A percentile compares a stretch with the other conserved stretches of the same genome.
phyloP scores from a whole-genome alignment of 2,888 invertebrate species.

The Tenthredo amoena region DNA sequence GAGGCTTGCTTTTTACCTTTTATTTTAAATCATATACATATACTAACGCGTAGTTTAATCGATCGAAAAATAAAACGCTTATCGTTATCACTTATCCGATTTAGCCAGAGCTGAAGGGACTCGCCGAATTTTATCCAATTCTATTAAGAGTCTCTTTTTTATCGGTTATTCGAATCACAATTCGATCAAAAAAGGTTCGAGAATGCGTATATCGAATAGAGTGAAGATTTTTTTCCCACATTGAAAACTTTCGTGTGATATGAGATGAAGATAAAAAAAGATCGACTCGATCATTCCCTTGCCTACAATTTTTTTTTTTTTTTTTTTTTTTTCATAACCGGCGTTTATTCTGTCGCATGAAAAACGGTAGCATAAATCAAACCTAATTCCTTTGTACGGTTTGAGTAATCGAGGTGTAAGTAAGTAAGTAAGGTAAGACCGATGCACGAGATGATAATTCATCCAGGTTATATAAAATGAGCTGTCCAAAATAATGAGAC shows the following conservation, averaged over 20 bases:
- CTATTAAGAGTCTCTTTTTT: not conserved
- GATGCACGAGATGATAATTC: not conserved
- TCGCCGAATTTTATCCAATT: not conserved
- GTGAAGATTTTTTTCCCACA: not conserved
- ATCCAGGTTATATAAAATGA: constrained; percentile 23
- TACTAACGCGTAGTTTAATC: not conserved
- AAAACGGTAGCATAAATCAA: not conserved
- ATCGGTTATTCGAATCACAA: too few species aligned
- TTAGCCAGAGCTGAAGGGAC: not conserved
- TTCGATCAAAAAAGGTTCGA: too few species aligned
- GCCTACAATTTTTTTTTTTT: not conserved
- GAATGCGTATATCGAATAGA: too few species aligned
- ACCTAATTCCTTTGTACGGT: not conserved
- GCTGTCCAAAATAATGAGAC: constrained; percentile 7
- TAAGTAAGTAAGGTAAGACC: not conserved
- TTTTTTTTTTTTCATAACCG: not conserved
- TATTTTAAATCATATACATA: not conserved
- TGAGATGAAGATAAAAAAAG: not conserved
- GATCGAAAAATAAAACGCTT: not conserved
- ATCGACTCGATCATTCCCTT: not conserved
- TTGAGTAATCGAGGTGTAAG: constrained; percentile 4
- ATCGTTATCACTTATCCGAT: not conserved
- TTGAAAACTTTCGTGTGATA: not conserved
- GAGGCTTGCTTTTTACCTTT: not conserved
- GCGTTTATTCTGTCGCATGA: not conserved